Base-by-base conservation (phyloP, 1,140 invertebrate species). In the Drosophila mojavensis region DNA sequence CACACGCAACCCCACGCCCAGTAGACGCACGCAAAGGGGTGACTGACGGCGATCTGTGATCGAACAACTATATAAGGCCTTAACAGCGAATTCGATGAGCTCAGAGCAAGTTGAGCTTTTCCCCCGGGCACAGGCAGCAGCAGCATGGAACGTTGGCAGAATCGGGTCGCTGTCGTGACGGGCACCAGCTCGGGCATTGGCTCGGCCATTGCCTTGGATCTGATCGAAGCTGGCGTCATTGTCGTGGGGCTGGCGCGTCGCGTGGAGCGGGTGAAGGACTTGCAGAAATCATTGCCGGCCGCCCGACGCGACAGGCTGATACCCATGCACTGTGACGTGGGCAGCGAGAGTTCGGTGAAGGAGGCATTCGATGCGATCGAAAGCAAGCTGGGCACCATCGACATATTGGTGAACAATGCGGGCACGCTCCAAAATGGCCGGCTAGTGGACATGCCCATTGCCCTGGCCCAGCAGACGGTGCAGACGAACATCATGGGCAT, bases 381-480 rank as follows among this genome's bases (percentile, higher is more conserved):
- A 48, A 88, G 93, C 9, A 93, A 94, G 1, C 91, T 95, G 33
- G 95, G 95, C 4, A 94, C 94, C 13, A 93, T 96, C 1, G 94
- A 96, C 81, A 92, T 97, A 2, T 92, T 96, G 50, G 93, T 97
- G 28, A 97, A 97, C 82, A 96, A 96, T 85, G 96, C 96, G 3
- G 96, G 95, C 2, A 80, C 95, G 0, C 76, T 93, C 5, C 67
- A 84, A 84, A 4, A 73, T 79, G 75, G 94, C 88, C 67, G 79
- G 63, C 15, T 93, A 92, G 75, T 92, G 79, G 54, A 74, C 91
- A 76, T 79, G 88, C 28, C 81, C 41, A n/a, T 83, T 63, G 41
- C 81, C 15, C 62, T 89, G 61, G 94, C 94, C 92, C 82, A 92
- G 64, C 78, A 92, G 11, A 94, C 95, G 54, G 78, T 97, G 33